These are phyloP conservation scores for Ptychodera flava DNA, from an alignment of 35 echinoderm and acorn worm genomes.

Conservation along the genomic window DNA sequence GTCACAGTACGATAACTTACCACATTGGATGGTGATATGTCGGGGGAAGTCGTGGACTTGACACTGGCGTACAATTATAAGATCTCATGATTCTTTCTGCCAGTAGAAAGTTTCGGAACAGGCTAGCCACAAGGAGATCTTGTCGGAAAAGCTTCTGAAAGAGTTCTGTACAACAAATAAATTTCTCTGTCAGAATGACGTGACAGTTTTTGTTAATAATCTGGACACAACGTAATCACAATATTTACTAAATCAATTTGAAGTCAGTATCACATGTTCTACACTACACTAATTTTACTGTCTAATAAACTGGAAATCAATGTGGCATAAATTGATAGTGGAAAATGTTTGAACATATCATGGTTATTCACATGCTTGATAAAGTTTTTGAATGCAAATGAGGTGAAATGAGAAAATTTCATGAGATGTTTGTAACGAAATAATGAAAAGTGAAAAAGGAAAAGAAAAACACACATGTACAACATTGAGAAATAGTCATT, in stretches of 20 bases:
- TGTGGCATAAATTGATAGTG: background rate
- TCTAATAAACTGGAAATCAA: background rate
- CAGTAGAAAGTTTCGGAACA: slow-evolving; percentile 92
- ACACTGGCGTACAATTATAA: slow-evolving; percentile 92
- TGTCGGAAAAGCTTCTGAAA: slow-evolving; percentile 98
- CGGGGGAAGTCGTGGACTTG: slow-evolving; percentile 83
- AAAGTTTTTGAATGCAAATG: too few relatives aligned
- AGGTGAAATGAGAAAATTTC: too few relatives aligned
- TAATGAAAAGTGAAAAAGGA: too few relatives aligned
- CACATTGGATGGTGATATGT: slow-evolving; percentile 99
- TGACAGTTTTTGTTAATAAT: background rate
- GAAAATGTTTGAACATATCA: too few relatives aligned
- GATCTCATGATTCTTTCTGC: slow-evolving; percentile 95
- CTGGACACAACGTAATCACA: background rate
- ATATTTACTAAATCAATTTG: background rate
- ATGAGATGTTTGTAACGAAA: too few relatives aligned
- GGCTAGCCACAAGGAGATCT: slow-evolving; percentile 86
- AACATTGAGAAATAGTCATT: too few relatives aligned
- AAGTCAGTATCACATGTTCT: background rate
- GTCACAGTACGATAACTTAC: too few relatives aligned
- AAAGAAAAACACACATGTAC: too few relatives aligned
- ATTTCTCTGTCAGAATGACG: too few relatives aligned
- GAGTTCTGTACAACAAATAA: slow-evolving; percentile 69
- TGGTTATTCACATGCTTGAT: too few relatives aligned
- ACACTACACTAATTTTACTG: background rate